Base-by-base conservation (phyloP, 1,140 invertebrate genomes). In the Subanguina moxae region DNA sequence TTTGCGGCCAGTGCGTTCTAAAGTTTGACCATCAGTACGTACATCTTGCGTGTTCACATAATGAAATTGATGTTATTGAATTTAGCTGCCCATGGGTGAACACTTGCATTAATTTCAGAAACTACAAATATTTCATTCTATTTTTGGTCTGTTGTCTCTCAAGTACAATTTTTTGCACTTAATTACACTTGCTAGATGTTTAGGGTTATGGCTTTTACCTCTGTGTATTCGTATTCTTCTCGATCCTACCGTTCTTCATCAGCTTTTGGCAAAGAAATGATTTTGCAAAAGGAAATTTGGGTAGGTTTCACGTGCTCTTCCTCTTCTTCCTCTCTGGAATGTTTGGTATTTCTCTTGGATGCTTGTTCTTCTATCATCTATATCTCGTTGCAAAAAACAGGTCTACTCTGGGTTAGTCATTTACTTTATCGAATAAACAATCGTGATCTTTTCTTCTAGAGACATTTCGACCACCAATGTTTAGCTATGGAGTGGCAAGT, bases 121-220 rank as follows among this genome's bases (percentile, higher is more conserved):
- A 82, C 62, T 83, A 82, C 74, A 82, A 82, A 62, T 76, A 65
- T 48, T 82, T 82, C 66, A 21, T 82, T 13, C 75, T 82, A 28
- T 82, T 80, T 45, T 66, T 82, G 17, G 48, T 19, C 3, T 15
- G n/a, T 19, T 52, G 17, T 52, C 17, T 52, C 17, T 3, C n/a
- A 7, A 8, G 23, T 8, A 8, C 17, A 52, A 52, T 52, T 52
- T 19, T 52, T 52, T 52, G 8, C 3, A 21, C 8, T 3, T 21
- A 52, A 13, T 45, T 52, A 15, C 3, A 21, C 3, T 52, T 21
- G 3, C 3, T 7, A 52, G 8, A 19, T 3, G 1, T 52, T 3
- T 15, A 19, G 23, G 64, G 80, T 57, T 81, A 81, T 56, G 74
- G 77, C 19, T 74, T 76, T 15, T 17, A 70, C 1, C 38, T 77